These are phyloP conservation scores for Trogon melanurus DNA, from an alignment of 2,113 vertebrate species.

Conservation along the genomic window DNA sequence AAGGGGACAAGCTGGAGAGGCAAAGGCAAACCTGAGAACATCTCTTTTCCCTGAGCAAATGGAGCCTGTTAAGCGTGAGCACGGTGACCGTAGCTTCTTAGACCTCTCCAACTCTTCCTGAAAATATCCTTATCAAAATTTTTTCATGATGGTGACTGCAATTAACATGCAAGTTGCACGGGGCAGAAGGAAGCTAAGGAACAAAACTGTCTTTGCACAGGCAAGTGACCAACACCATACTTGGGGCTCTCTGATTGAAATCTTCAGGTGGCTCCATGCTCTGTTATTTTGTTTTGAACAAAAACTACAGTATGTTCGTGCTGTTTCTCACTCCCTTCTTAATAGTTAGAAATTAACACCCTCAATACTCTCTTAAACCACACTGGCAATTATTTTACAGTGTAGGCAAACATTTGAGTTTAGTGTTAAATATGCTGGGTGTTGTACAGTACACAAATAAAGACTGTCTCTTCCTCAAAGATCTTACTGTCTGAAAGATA, in stretches of 20 bases:
- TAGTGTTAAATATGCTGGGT: slow-evolving; percentile 4
- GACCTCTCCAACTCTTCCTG: not conserved
- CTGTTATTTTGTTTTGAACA: not conserved
- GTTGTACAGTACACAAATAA: slow-evolving; percentile 45
- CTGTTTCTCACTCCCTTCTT: not conserved
- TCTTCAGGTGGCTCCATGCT: not conserved
- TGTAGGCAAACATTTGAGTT: slow-evolving; percentile 22
- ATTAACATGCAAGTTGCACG: fast-evolving
- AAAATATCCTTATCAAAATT: not conserved
- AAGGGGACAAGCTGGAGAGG: not conserved
- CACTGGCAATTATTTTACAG: not conserved
- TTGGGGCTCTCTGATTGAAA: not conserved
- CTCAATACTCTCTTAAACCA: not conserved
- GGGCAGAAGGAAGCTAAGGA: not conserved
- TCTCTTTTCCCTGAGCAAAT: not conserved
- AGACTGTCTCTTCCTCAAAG: slow-evolving; percentile 48
- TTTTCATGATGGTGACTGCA: fast-evolving
- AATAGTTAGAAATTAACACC: slow-evolving; percentile 24
- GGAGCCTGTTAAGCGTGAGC: not conserved
- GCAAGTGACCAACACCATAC: fast-evolving
- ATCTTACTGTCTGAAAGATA: slow-evolving; percentile 56
- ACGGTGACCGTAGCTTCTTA: not conserved
- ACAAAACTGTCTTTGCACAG: not conserved
- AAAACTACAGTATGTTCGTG: not conserved
- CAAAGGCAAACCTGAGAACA: not conserved